Conservation (phyloP, 2,888 invertebrate species). For the Steinernema hermaphroditum region DNA sequence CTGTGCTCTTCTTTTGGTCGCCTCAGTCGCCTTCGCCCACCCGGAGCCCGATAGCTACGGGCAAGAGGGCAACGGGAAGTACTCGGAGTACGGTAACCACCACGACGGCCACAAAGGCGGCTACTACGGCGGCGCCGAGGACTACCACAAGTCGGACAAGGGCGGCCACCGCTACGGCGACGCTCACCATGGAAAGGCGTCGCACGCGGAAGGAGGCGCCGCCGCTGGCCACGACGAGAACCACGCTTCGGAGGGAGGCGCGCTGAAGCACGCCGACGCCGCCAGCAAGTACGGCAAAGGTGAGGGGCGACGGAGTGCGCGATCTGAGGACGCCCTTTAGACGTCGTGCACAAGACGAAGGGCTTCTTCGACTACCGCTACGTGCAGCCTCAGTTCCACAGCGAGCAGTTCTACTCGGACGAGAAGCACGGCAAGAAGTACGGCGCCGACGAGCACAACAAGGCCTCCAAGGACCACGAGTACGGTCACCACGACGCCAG, state of each 20-base stretch:
- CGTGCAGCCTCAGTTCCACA: constrained; percentile 60
- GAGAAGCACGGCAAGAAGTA: constrained; percentile 59
- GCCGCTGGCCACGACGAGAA: constrained; percentile 21
- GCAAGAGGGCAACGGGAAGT: background rate
- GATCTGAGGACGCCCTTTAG: constrained; percentile 34
- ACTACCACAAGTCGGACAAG: constrained; percentile 15
- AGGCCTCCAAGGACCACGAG: constrained; percentile 39
- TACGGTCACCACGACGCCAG: constrained; percentile 39
- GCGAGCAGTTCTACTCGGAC: constrained; percentile 59
- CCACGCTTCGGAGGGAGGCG: constrained; percentile 34
- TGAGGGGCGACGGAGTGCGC: background rate
- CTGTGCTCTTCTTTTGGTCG: background rate
- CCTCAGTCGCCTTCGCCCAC: background rate
- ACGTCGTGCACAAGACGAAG: constrained; percentile 56
- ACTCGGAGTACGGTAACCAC: constrained; percentile 1
- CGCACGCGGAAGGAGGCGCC: constrained; percentile 14
- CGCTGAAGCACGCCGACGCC: constrained; percentile 35
- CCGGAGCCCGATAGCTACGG: background rate
- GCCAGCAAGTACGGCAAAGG: constrained; percentile 37
- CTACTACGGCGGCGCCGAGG: constrained; percentile 34
- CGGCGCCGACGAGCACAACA: constrained; percentile 50
- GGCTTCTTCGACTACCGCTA: constrained; percentile 61
- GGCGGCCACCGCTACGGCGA: background rate
- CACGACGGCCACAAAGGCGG: constrained; percentile 13
- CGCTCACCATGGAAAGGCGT: background rate